A percentile compares a stretch with the other conserved stretches of the same genome.
Evolutionary conservation across 2,888 invertebrate genomes (phyloP).

Genomic region (Heterodera filipjevi): DNA sequence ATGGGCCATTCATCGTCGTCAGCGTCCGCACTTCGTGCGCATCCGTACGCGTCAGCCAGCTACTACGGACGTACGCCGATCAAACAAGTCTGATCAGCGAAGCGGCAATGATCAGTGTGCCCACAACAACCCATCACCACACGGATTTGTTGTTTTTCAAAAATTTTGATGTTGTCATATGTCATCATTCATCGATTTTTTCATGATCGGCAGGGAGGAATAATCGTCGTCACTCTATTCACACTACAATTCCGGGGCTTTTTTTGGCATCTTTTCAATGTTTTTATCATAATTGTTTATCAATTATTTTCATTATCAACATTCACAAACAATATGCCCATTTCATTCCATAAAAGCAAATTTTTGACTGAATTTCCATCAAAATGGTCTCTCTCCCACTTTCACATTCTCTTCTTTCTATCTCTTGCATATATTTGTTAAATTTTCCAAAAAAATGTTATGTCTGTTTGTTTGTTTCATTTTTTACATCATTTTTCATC

Average conservation of each 20-base stretch:
- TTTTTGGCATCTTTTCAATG: too few relatives aligned
- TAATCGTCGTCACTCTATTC: too few relatives aligned
- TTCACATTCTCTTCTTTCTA: background rate
- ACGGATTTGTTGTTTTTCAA: background rate
- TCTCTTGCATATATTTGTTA: too few relatives aligned
- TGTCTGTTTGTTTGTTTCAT: background rate
- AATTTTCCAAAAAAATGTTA: background rate
- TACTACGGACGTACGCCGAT: slow-evolving; percentile 11
- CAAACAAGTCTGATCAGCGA: slow-evolving; percentile 5
- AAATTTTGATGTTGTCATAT: too few relatives aligned
- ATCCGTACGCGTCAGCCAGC: background rate
- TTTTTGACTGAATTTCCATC: background rate
- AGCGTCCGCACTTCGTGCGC: background rate
- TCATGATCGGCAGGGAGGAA: too few relatives aligned
- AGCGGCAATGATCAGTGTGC: background rate
- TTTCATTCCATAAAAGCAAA: background rate
- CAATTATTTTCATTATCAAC: background rate
- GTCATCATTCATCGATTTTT: too few relatives aligned
- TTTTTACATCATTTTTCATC: too few relatives aligned
- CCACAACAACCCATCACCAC: too few relatives aligned
- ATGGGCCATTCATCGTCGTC: background rate
- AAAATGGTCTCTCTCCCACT: background rate
- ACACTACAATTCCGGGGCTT: too few relatives aligned
- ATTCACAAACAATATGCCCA: background rate
- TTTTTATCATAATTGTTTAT: background rate